These are phyloP conservation scores for Rosalia funebris DNA, from an alignment of 2,888 invertebrate species.

Conservation along the genomic window DNA sequence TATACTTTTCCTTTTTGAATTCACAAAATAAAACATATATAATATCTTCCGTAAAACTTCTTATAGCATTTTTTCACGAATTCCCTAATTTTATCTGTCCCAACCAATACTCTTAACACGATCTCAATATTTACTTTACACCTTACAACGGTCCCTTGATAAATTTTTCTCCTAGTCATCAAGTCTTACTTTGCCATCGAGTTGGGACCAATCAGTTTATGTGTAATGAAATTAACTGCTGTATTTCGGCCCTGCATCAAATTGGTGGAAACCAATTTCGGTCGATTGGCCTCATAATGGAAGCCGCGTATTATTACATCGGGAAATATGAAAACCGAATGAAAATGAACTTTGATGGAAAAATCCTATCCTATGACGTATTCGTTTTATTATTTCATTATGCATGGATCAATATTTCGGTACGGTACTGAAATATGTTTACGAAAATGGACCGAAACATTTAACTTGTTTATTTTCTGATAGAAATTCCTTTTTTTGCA, in stretches of 20 bases:
- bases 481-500: too few species aligned
- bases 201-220: slow-evolving; percentile 33
- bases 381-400: too few species aligned
- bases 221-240: slow-evolving; percentile 40
- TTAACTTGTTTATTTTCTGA: too few species aligned
- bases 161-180: slow-evolving; percentile 15
- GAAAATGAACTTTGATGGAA: not conserved
- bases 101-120: not conserved
- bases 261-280: slow-evolving; percentile 40
- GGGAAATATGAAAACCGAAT: slow-evolving; percentile 14
- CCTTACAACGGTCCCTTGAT: not conserved
- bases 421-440: too few species aligned
- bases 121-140: not conserved
- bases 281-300: slow-evolving; percentile 30
- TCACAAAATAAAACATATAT: too few species aligned
- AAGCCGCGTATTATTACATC: slow-evolving; percentile 1
- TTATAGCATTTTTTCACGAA: too few species aligned
- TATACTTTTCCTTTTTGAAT: too few species aligned
- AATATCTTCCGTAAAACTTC: too few species aligned
- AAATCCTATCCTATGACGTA: too few species aligned
- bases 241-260: slow-evolving; percentile 38
- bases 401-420: too few species aligned
- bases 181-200: slow-evolving; percentile 18
- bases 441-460: too few species aligned
- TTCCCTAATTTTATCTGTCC: not conserved